Evolutionary conservation across 2,888 invertebrate genomes (phyloP), one percentile per base, ranked within the genome.

Genomic region (Monoplex corrugatus): DNA sequence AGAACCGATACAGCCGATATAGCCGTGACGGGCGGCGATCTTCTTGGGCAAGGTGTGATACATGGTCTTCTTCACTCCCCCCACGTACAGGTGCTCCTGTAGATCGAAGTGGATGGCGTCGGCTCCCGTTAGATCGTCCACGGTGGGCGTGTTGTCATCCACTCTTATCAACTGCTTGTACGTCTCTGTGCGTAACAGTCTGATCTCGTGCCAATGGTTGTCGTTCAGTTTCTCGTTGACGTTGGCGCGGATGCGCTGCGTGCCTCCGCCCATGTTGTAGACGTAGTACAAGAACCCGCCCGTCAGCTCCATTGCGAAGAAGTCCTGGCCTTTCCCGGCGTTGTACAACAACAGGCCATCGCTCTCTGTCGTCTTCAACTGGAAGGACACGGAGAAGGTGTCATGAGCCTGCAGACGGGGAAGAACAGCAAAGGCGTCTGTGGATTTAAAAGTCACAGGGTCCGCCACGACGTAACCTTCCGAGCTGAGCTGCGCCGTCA

Each of bases 171-270:
- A 98, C 95, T 99, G 98, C 91, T 98, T 97, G 94, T 98, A 98
- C 0, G 98, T 97, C 0, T 98, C 98, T 0, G 98, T 98, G 89
- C 99, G 97, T 68, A 98, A 97, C 38, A 99, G 98, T 82, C 98
- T 98, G 28, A 99, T 98, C 0, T 98, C 97, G 95, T 99, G 99
- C 99, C 99, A 99, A 94, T 98, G 97, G 95, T 99, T 98, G 95
- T 99, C 99, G 95, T 98, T 99, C 95, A 99, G 97, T 89, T 97
- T 97, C 88, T 97, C 97, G 94, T 97, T 97, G 38, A 98, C 97
- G 92, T 97, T 98, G 95, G 98, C 98, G 89, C 97, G 97, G 95
- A 99, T 97, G 28, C 97, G 97, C 8, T 98, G 97, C 0, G 98
- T 97, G 35, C 98, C 98, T 95, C 98, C 98, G 0, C 99, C 99